These are phyloP conservation scores for Orientallactaga bullata DNA, from an alignment of 2,113 vertebrate species.

Conservation along the genomic window DNA sequence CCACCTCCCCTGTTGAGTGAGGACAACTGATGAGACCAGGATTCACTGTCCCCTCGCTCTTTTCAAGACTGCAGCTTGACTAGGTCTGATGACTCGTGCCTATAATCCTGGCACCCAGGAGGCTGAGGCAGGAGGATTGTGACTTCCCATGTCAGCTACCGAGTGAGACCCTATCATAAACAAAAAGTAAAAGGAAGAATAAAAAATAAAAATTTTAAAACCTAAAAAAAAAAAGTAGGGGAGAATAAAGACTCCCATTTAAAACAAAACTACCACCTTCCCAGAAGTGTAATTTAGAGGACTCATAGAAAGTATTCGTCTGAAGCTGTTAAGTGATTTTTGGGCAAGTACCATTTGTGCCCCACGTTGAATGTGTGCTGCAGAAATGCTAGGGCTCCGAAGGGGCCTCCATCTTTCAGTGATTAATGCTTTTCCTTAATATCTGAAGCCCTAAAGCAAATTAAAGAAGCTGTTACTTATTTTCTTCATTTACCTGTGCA, in stretches of 20 bases:
- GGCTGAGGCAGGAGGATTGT: background rate
- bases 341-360: background rate
- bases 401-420: background rate
- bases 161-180: background rate
- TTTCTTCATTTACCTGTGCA: background rate
- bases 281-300: fast-evolving
- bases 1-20: background rate
- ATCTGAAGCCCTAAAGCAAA: background rate
- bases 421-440: background rate
- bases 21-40: background rate
- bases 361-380: background rate
- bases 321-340: background rate
- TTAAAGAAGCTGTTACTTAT: background rate
- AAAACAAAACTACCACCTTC: background rate
- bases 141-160: background rate
- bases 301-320: background rate
- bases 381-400: background rate
- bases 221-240: too few species aligned
- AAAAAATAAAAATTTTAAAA: too few species aligned
- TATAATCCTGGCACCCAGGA: background rate
- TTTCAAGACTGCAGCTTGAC: background rate
- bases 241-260: background rate
- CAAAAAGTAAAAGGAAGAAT: too few species aligned
- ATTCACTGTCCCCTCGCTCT: background rate
- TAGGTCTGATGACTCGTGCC: too few species aligned